phyloP scores from a whole-genome alignment of 2,888 invertebrate species.

The Colletes collaris region DNA sequence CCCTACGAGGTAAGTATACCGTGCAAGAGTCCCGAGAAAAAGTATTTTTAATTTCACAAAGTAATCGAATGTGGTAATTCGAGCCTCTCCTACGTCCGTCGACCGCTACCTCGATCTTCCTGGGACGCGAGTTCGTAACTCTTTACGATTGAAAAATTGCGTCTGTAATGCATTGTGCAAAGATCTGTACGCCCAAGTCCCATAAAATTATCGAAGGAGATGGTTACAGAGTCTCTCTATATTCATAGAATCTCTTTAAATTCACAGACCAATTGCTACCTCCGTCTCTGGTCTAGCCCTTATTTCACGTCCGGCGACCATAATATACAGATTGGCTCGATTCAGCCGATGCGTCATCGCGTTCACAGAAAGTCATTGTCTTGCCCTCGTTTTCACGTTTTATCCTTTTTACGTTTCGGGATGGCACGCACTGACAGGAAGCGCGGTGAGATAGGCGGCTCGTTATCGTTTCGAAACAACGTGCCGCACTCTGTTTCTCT shows the following conservation, averaged over 20 bases:
- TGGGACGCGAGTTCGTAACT: no score
- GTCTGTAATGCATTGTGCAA: no score
- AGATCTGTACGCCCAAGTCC: no score
- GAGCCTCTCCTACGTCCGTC: no score
- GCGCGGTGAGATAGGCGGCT: slow-evolving; percentile 62
- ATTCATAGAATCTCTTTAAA: neutral
- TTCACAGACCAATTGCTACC: slow-evolving; percentile 8
- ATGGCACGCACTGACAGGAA: slow-evolving; percentile 70
- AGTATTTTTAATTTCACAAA: neutral
- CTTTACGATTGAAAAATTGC: no score
- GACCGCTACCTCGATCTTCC: no score
- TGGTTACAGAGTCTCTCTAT: neutral
- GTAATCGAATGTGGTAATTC: neutral
- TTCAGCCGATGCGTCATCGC: slow-evolving; percentile 56
- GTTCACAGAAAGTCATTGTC: slow-evolving; percentile 67
- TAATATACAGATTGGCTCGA: slow-evolving; percentile 54
- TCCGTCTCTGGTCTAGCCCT: slow-evolving; percentile 21
- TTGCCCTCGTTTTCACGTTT: slow-evolving; percentile 66
- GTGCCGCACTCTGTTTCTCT: slow-evolving; percentile 38
- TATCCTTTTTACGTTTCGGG: slow-evolving; percentile 61
- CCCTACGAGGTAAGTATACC: neutral
- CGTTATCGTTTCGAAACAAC: slow-evolving; percentile 68
- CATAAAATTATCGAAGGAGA: no score
- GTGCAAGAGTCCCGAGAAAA: neutral
- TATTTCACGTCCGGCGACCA: slow-evolving; percentile 19